Conservation (phyloP, 1,140 invertebrate species). For the Conus ventricosus region DNA sequence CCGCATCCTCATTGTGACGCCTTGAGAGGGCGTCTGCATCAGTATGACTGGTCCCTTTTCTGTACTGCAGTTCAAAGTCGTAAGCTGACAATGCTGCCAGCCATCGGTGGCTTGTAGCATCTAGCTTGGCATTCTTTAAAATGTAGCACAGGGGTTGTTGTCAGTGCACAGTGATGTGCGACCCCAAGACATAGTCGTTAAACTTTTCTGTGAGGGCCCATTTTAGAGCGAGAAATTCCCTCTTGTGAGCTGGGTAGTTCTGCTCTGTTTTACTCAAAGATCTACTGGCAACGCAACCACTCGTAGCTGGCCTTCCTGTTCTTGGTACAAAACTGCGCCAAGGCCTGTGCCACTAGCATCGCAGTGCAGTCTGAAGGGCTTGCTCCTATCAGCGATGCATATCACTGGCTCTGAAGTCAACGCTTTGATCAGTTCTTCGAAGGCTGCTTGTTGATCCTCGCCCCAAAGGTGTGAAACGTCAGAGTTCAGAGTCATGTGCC, state of each 20-base stretch:
- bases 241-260: not conserved
- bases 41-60: slow-evolving; percentile 31
- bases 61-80: slow-evolving; percentile 40
- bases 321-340: not conserved
- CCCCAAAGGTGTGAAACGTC: not conserved
- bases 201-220: slow-evolving; percentile 38
- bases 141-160: slow-evolving; percentile 53
- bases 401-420: not conserved
- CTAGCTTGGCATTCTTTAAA: slow-evolving; percentile 41
- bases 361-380: not conserved
- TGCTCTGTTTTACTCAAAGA: not conserved
- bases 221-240: not conserved
- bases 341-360: not conserved
- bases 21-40: slow-evolving; percentile 46
- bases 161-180: slow-evolving; percentile 41
- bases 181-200: slow-evolving; percentile 40
- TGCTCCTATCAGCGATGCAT: not conserved
- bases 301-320: not conserved
- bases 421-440: not conserved
- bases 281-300: not conserved
- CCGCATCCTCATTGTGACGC: slow-evolving; percentile 10
- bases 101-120: slow-evolving; percentile 50
- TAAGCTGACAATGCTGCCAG: slow-evolving; percentile 37
- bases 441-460: not conserved
- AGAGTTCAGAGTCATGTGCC: not conserved